Percentiles rank a stretch among this genome's conserved stretches.
phyloP scores from a whole-genome alignment of 1,140 invertebrate species.

The Aphelinus certus region DNA sequence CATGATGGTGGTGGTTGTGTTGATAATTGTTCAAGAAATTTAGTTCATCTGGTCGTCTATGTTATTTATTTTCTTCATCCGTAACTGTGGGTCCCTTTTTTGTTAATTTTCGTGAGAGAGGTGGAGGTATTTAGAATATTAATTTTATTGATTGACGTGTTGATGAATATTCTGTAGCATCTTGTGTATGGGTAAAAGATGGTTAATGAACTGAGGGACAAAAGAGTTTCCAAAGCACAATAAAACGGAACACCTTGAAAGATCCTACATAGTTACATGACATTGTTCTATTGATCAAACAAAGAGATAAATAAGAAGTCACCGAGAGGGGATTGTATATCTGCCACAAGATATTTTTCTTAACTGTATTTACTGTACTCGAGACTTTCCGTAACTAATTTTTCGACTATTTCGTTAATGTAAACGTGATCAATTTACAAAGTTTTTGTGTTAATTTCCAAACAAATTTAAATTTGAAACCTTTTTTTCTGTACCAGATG shows the following conservation, averaged over 20 bases:
- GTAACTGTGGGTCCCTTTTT: too few species aligned
- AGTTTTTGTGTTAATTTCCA: too few species aligned
- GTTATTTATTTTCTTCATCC: not conserved
- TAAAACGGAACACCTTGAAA: constrained; percentile 44
- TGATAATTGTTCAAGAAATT: constrained; percentile 24
- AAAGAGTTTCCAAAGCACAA: constrained; percentile 23
- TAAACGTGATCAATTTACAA: too few species aligned
- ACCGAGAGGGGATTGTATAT: not conserved
- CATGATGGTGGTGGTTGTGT: constrained; percentile 39
- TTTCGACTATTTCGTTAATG: too few species aligned
- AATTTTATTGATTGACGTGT: too few species aligned
- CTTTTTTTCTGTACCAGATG: too few species aligned
- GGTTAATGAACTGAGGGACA: constrained; percentile 5
- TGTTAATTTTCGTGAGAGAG: too few species aligned
- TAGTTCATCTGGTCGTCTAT: constrained; percentile 2
- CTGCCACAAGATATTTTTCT: not conserved
- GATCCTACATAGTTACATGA: constrained; percentile 47
- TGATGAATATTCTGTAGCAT: too few species aligned
- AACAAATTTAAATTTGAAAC: too few species aligned
- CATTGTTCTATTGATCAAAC: constrained; percentile 62
- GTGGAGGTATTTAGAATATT: too few species aligned
- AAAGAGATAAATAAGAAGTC: constrained; percentile 50
- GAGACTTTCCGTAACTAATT: too few species aligned
- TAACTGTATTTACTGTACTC: not conserved
- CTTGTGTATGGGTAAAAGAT: not conserved